Percentiles rank a stretch among this genome's conserved stretches.
These are phyloP conservation scores for Eupithecia abbreviata DNA, from an alignment of 2,888 invertebrate genomes.

Conservation along the genomic window DNA sequence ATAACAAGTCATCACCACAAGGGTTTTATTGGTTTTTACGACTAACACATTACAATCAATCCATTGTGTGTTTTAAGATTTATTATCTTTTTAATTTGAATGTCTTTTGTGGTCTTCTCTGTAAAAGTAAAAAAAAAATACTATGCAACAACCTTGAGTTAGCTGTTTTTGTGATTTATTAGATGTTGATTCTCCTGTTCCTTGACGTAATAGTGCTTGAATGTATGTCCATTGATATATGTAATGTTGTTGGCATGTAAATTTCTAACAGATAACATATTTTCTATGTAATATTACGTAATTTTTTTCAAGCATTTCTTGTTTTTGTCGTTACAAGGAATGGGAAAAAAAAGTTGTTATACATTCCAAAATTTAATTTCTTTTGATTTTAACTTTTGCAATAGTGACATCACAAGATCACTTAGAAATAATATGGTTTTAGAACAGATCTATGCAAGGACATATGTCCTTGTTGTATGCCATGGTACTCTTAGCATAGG, in stretches of 20 bases:
- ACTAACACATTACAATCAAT: slow-evolving; percentile 31
- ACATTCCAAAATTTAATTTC: background rate
- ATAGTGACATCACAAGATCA: background rate
- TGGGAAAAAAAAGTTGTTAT: background rate
- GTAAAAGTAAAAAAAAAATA: slow-evolving; percentile 11
- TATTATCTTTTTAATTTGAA: slow-evolving; percentile 28
- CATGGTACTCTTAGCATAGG: background rate
- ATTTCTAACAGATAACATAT: background rate
- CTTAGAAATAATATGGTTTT: background rate
- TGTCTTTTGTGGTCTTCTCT: slow-evolving; percentile 13
- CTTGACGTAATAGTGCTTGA: slow-evolving; percentile 1
- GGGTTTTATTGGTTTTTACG: slow-evolving; percentile 46
- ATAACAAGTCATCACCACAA: slow-evolving; percentile 45
- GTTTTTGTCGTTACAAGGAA: background rate
- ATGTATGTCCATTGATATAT: slow-evolving; percentile 1
- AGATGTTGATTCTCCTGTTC: background rate
- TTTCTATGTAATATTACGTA: background rate
- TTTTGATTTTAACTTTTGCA: background rate
- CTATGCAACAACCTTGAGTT: slow-evolving; percentile 11
- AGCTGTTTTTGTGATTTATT: slow-evolving; percentile 20
- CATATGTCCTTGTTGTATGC: background rate
- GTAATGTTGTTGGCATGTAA: background rate
- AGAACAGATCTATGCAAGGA: background rate
- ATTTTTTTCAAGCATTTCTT: background rate
- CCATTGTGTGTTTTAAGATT: slow-evolving; percentile 38